Conservation (phyloP, 1,140 invertebrate genomes). For the Trypoxylus dichotomus region DNA sequence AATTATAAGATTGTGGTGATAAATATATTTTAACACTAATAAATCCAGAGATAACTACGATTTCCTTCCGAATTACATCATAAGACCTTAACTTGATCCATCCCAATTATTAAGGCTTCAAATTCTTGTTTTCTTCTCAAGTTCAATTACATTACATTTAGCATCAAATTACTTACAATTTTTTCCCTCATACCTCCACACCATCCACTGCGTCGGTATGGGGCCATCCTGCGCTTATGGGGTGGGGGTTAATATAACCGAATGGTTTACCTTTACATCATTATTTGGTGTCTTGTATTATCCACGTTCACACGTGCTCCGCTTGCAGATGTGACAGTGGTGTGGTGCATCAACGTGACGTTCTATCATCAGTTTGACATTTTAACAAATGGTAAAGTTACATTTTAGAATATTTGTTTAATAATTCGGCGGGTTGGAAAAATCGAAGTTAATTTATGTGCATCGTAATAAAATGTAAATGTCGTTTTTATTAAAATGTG, state of each 20-base stretch:
- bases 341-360: background rate
- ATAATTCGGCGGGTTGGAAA: no score
- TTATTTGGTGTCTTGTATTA: constrained; percentile 28
- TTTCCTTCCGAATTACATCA: no score
- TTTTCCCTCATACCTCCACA: constrained; percentile 31
- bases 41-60: no score
- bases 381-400: background rate
- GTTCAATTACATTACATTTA: no score
- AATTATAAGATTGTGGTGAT: no score
- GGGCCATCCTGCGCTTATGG: background rate
- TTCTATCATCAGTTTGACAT: background rate
- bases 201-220: background rate
- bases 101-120: no score
- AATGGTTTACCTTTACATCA: constrained; percentile 30
- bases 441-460: no score
- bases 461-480: background rate
- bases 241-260: constrained; percentile 36
- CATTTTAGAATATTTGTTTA: background rate
- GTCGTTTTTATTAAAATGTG: constrained; percentile 1
- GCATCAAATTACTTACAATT: no score
- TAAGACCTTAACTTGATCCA: no score
- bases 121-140: no score
- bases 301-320: constrained; percentile 13
- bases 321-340: background rate
- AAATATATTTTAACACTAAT: no score